phyloP scores from a whole-genome alignment of 2,113 vertebrate genomes.

The Cichladusa arquata region DNA sequence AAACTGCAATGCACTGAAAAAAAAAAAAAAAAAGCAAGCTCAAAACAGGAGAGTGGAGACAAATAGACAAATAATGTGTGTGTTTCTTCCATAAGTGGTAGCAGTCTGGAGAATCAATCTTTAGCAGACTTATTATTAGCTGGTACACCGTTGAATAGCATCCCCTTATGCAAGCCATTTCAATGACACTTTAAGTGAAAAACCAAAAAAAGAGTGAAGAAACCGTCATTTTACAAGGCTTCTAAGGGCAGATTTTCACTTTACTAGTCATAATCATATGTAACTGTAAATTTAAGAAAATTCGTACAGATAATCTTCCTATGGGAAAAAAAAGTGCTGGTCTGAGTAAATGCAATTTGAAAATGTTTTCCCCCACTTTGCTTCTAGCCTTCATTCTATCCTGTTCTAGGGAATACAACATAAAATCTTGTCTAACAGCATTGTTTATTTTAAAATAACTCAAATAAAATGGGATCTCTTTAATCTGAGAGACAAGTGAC shows the following conservation, averaged over 20 bases:
- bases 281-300: conserved; percentile 29
- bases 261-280: not conserved
- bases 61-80: not conserved
- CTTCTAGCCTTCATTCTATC: not conserved
- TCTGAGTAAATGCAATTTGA: not conserved
- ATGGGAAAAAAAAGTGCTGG: not conserved
- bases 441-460: conserved; percentile 40
- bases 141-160: not conserved
- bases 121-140: conserved; percentile 6
- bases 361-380: conserved; percentile 12
- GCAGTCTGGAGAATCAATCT: not conserved
- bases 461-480: not conserved
- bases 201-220: not conserved
- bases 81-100: not conserved
- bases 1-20: not conserved
- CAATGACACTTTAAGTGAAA: not conserved
- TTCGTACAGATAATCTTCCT: not conserved
- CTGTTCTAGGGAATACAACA: not conserved
- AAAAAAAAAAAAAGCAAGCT: no score
- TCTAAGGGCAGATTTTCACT: not conserved
- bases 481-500: conserved; percentile 27
- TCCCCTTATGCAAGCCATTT: not conserved
- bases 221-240: not conserved
- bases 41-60: not conserved
- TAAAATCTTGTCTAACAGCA: not conserved